Conservation (phyloP, 2,797 vertebrate genomes). For the Luscinia luscinia region DNA sequence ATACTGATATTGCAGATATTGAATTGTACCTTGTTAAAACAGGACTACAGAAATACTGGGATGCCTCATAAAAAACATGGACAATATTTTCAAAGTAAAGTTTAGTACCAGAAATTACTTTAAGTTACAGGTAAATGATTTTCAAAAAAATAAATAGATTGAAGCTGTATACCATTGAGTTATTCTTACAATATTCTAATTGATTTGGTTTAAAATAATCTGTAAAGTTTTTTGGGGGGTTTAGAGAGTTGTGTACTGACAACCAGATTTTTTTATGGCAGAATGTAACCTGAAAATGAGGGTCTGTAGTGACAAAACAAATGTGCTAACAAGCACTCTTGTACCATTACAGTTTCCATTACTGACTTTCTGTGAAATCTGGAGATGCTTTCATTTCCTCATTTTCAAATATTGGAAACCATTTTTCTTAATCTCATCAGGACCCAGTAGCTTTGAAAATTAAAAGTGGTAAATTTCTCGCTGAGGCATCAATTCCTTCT, state of each 20-base stretch:
- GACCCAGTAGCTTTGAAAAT: conserved; percentile 17
- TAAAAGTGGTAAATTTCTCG: not conserved
- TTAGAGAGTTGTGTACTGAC: not conserved
- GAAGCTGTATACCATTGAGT: not conserved
- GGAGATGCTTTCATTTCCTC: conserved; percentile 27
- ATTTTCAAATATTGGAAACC: not conserved
- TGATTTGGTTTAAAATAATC: not conserved
- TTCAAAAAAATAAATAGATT: not conserved
- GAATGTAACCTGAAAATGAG: not conserved
- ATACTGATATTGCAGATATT: not conserved
- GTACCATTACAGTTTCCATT: not conserved
- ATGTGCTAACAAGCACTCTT: not conserved
- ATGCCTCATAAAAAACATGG: not conserved
- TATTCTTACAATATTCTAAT: not conserved
- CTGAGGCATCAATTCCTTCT: not conserved
- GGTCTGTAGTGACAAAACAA: not conserved
- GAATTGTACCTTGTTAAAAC: not conserved
- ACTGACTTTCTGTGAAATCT: not conserved
- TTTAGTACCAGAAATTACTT: conserved; percentile 13
- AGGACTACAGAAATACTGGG: not conserved
- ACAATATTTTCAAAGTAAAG: not conserved
- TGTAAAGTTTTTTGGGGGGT: not conserved
- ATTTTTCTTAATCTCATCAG: not conserved
- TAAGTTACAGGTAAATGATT: not conserved
- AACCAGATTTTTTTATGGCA: not conserved